A percentile compares a stretch with the other conserved stretches of the same genome.
Conservation (phyloP, 1,140 invertebrate genomes). For the Protaetia brevitarsis region DNA sequence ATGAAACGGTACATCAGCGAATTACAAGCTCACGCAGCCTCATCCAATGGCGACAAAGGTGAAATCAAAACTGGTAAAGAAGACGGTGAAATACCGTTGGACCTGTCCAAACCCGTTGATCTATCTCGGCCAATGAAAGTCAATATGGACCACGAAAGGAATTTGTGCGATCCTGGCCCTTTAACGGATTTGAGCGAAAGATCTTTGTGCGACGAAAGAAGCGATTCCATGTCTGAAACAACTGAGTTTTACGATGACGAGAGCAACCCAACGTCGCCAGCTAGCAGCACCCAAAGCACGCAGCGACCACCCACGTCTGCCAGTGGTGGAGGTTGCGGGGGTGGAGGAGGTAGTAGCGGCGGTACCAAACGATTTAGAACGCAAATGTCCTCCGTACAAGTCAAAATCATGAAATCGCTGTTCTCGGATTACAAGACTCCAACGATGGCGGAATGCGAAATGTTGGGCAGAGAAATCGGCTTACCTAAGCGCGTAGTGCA, state of each 20-base stretch:
- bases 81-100: conserved; percentile 76
- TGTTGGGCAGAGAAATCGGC: conserved; percentile 88
- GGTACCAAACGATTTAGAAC: conserved; percentile 84
- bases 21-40: conserved; percentile 64
- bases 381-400: conserved; percentile 83
- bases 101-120: conserved; percentile 85
- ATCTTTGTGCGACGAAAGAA: conserved; percentile 63
- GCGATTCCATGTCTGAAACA: conserved; percentile 73
- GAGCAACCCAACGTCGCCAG: conserved; percentile 76
- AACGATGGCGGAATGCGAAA: conserved; percentile 97
- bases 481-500: conserved; percentile 90
- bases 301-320: conserved; percentile 41
- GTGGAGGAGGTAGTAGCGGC: conserved; percentile 47
- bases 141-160: conserved; percentile 59
- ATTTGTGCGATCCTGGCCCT: conserved; percentile 58
- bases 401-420: conserved; percentile 93
- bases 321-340: not conserved
- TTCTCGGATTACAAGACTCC: conserved; percentile 96
- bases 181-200: conserved; percentile 62
- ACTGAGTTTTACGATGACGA: conserved; percentile 77
- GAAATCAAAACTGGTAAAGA: conserved; percentile 52
- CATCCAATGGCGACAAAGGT: conserved; percentile 61
- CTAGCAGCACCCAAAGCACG: conserved; percentile 69
- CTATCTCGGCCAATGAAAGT: conserved; percentile 67
- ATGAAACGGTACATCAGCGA: conserved; percentile 87